Base-by-base conservation (phyloP, 2,888 invertebrate species). In the Phyllotreta striolata region DNA sequence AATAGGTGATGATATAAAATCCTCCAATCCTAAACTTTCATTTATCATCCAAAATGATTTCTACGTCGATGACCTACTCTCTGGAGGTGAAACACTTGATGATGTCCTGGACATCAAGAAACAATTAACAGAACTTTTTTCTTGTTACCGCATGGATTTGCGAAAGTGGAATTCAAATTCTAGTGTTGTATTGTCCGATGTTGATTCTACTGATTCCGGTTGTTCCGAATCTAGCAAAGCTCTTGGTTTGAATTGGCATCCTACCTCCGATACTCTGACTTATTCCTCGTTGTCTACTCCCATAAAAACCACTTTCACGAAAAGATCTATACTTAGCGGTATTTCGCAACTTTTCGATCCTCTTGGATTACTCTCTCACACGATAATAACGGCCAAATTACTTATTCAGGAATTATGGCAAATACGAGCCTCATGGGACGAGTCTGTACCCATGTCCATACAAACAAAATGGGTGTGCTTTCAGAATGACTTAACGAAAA, bases 391-490 rank as follows among this genome's bases (percentile, higher is more conserved):
- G 9, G 62, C 62, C n/a, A 56, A 62, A 34, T 37, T 61, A 10
- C 35, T 61, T 12, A 9, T 61, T 9, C 61, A 61, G 38, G 10
- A 40, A 1, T 34, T 61, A 9, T 61, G 55, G 61, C 35, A 43
- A 8, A 9, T 43, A 14, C 40, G 44, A 34, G 6, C 35, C 8
- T 9, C 13, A 8, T 55, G 61, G 46, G 61, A 61, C 41, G 61
- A 61, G 12, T 9, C 55, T 34, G 6, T 61, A n/a, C 12, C 46
- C 61, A 24, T 39, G 6, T 39, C 39, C 6, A 39, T 39, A 39
- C 39, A 39, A 39, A 39, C 39, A 39, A 39, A 39, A 39, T 39
- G 39, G 39, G 8, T 39, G 6, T 8, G 8, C 6, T 39, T 39
- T 39, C 39, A 39, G 8, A 8, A 39, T 7, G 8, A 39, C 8